These are phyloP conservation scores for Melopsittacus undulatus DNA, from an alignment of 2,797 vertebrate species.

Conservation along the genomic window DNA sequence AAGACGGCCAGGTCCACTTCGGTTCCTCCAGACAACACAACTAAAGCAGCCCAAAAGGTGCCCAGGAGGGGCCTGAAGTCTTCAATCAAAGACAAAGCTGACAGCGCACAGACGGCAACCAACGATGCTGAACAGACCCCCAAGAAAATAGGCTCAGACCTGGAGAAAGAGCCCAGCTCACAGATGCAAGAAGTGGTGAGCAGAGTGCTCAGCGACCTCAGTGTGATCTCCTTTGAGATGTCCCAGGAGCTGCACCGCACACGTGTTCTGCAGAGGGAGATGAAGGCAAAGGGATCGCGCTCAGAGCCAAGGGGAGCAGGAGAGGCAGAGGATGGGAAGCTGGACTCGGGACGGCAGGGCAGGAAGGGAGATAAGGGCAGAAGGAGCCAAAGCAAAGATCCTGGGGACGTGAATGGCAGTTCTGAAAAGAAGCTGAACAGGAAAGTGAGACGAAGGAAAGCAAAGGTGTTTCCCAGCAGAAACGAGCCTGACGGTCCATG, in stretches of 20 bases:
- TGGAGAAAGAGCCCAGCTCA: background rate
- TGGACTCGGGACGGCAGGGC: background rate
- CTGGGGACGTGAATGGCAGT: background rate
- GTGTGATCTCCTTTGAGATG: background rate
- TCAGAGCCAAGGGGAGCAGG: background rate
- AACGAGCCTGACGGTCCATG: slow-evolving; percentile 31
- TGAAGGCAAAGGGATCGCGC: rapidly evolving
- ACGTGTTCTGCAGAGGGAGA: background rate
- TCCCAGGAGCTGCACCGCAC: background rate
- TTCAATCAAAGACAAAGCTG: background rate
- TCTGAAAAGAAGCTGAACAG: slow-evolving; percentile 45
- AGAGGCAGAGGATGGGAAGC: rapidly evolving
- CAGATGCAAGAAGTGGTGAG: slow-evolving; percentile 22
- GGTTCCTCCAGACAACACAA: background rate
- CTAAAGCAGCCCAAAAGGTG: slow-evolving; percentile 38
- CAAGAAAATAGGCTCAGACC: background rate
- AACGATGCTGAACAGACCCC: rapidly evolving
- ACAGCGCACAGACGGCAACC: background rate
- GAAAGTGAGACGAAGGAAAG: slow-evolving; percentile 80
- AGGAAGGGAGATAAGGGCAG: slow-evolving; percentile 62
- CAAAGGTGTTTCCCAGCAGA: slow-evolving; percentile 16
- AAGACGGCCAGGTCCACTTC: background rate
- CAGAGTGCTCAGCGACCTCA: slow-evolving; percentile 6
- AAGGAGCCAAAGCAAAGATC: slow-evolving; percentile 40
- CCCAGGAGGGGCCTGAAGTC: slow-evolving; percentile 29